phyloP scores from a whole-genome alignment of 2,888 invertebrate species.

The Carabus problematicus region DNA sequence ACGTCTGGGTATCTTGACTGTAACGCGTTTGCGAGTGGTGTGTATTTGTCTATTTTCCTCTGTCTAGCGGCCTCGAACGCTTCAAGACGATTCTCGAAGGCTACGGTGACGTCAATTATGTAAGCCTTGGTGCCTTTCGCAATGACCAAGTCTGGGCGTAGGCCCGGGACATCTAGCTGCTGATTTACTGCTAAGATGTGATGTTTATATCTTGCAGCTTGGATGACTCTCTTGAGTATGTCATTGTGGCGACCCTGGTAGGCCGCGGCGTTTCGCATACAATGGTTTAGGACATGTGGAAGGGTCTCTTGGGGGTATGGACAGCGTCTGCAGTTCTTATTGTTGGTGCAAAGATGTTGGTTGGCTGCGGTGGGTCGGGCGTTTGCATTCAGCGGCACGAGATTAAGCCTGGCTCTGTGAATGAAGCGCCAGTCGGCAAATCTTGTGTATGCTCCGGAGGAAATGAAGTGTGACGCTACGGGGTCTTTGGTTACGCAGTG shows the following conservation, averaged over 20 bases:
- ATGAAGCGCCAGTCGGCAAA: slow-evolving; percentile 57
- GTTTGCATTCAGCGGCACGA: slow-evolving; percentile 45
- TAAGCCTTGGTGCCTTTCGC: slow-evolving; percentile 44
- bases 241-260: slow-evolving; percentile 48
- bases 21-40: slow-evolving; percentile 20
- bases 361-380: too few species aligned
- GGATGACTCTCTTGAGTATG: slow-evolving; percentile 47
- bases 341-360: too few species aligned
- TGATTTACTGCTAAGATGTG: slow-evolving; percentile 43
- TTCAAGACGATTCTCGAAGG: slow-evolving; percentile 50
- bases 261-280: too few species aligned
- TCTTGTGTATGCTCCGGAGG: slow-evolving; percentile 20
- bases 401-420: slow-evolving; percentile 51
- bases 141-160: slow-evolving; percentile 48
- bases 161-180: slow-evolving; percentile 40
- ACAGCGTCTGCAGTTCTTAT: too few species aligned
- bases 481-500: slow-evolving; percentile 2
- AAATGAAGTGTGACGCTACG: slow-evolving; percentile 42
- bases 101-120: slow-evolving; percentile 51
- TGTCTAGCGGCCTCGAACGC: slow-evolving; percentile 48
- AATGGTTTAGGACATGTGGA: too few species aligned
- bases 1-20: slow-evolving; percentile 39
- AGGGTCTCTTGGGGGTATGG: too few species aligned
- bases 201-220: slow-evolving; percentile 26
- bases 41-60: slow-evolving; percentile 45